Conservation (phyloP, 2,113 vertebrate genomes). For the Zingel zingel region DNA sequence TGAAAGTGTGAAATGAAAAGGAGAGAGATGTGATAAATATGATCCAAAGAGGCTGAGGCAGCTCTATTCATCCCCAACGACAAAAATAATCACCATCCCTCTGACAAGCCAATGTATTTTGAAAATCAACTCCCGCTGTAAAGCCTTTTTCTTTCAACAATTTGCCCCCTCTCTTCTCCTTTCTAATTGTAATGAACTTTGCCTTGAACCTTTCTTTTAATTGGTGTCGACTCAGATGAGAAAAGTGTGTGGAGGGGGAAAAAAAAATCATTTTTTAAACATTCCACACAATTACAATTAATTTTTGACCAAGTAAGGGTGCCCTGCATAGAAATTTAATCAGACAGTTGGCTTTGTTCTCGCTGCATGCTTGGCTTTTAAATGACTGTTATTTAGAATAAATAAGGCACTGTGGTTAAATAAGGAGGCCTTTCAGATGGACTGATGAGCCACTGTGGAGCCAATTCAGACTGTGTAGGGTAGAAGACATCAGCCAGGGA, state of each 20-base stretch:
- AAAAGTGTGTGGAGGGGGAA: slow-evolving; percentile 12
- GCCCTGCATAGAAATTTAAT: slow-evolving; percentile 53
- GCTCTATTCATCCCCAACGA: slow-evolving; percentile 45
- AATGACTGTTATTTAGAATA: slow-evolving; percentile 70
- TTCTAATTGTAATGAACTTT: slow-evolving; percentile 76
- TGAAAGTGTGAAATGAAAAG: slow-evolving; percentile 8
- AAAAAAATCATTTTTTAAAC: slow-evolving; percentile 25
- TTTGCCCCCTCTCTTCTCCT: slow-evolving; percentile 7
- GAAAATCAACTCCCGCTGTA: slow-evolving; percentile 51
- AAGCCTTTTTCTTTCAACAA: slow-evolving; percentile 39
- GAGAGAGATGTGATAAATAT: slow-evolving; percentile 29
- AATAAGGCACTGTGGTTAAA: slow-evolving; percentile 69
- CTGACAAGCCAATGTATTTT: slow-evolving; percentile 58
- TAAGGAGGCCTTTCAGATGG: slow-evolving; percentile 67
- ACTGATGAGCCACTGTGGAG: slow-evolving; percentile 70
- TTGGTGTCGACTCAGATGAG: slow-evolving; percentile 72
- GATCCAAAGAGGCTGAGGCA: slow-evolving; percentile 33
- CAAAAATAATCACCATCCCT: slow-evolving; percentile 43
- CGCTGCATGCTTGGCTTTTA: slow-evolving; percentile 60
- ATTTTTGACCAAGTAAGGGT: slow-evolving; percentile 55
- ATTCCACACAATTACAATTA: slow-evolving; percentile 69
- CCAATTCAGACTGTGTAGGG: slow-evolving; percentile 49
- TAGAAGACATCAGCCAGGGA: slow-evolving; percentile 68
- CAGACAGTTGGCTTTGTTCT: slow-evolving; percentile 64
- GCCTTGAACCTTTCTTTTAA: slow-evolving; percentile 82